A percentile compares a stretch with the other conserved stretches of the same genome.
Evolutionary conservation across 2,113 vertebrate species (phyloP).

Genomic region (Crotalus horridus): DNA sequence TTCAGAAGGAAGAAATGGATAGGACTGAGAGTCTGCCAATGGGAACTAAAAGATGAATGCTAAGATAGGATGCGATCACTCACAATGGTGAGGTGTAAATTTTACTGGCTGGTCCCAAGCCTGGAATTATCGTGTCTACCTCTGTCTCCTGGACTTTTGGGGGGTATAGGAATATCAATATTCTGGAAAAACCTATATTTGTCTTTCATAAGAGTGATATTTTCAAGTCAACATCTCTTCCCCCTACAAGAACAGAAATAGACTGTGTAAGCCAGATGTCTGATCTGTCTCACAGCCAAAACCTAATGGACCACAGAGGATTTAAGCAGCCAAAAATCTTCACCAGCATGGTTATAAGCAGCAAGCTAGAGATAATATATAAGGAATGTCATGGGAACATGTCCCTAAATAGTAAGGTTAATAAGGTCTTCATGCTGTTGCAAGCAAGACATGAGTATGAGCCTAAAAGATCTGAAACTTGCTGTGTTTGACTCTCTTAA

Average conservation of each 20-base stretch:
- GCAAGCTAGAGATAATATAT: not conserved
- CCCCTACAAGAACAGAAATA: not conserved
- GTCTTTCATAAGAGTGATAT: not conserved
- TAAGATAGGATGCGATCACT: not conserved
- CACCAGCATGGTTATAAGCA: not conserved
- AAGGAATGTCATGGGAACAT: not conserved
- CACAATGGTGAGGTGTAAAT: not conserved
- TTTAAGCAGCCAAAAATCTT: not conserved
- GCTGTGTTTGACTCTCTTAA: not conserved
- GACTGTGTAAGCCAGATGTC: not conserved
- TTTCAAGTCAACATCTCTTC: not conserved
- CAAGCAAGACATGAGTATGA: not conserved
- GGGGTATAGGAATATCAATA: not conserved
- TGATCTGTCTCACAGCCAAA: not conserved
- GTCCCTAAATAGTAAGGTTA: not conserved
- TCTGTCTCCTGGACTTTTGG: not conserved
- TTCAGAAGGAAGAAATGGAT: not conserved
- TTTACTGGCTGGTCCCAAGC: not conserved
- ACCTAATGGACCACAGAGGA: not conserved
- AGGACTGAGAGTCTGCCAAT: not conserved
- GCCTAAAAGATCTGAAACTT: not conserved
- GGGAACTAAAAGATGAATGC: not conserved
- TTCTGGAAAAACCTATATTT: not conserved
- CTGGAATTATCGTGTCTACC: not conserved
- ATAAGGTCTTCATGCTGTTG: not conserved